These are phyloP conservation scores for Macaca mulatta DNA, from an alignment of 2,113 vertebrate genomes.

Conservation along the genomic window DNA sequence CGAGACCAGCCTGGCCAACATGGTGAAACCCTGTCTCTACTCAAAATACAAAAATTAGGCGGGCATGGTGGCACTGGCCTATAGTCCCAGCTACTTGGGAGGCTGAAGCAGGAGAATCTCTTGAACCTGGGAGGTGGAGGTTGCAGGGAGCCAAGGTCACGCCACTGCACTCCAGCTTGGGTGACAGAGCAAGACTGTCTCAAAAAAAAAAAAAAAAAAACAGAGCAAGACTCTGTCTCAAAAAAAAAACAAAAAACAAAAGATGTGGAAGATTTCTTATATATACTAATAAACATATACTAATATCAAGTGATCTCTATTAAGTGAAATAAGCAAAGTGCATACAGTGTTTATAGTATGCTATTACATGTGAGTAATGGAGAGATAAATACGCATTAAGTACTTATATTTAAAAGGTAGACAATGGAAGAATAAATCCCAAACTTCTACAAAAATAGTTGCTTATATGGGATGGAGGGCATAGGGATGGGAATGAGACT, in stretches of 20 bases:
- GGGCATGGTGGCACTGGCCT: no score
- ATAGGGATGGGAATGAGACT: neutral
- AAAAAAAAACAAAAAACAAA: neutral
- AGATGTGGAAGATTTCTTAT: neutral
- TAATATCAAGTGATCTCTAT: neutral
- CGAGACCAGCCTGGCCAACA: no score
- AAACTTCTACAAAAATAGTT: neutral
- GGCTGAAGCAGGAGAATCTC: no score
- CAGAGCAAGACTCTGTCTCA: no score
- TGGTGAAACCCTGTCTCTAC: no score
- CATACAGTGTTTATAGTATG: neutral
- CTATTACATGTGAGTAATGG: neutral
- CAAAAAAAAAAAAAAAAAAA: no score
- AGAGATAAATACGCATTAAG: neutral
- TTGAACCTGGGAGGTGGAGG: no score
- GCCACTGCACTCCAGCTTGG: no score
- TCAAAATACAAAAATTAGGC: no score
- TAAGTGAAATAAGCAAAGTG: neutral
- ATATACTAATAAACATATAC: neutral
- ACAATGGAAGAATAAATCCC: neutral
- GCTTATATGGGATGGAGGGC: neutral
- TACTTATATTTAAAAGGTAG: slow-evolving; percentile 16
- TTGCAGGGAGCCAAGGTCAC: no score
- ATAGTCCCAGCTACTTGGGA: no score
- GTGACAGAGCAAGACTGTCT: no score